A percentile compares a stretch with the other conserved stretches of the same genome.
phyloP scores from a whole-genome alignment of 2,888 invertebrate genomes.

The Thereva nobilitata region DNA sequence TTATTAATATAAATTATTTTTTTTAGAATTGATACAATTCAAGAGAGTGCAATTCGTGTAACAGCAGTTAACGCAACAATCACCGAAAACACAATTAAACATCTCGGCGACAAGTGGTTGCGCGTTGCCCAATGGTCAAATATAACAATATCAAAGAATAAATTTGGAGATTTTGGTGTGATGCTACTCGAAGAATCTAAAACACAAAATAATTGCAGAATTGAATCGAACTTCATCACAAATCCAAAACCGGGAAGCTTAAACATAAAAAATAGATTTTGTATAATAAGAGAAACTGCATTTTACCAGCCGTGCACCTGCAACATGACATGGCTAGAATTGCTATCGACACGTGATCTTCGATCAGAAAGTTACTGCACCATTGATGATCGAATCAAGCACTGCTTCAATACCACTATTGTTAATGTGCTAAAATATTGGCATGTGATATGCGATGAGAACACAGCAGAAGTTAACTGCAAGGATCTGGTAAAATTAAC shows the following conservation, averaged over 20 bases:
- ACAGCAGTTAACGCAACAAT: constrained; percentile 51
- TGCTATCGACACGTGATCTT: constrained; percentile 51
- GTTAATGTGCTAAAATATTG: constrained; percentile 52
- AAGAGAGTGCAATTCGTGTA: constrained; percentile 52
- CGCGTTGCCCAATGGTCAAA: constrained; percentile 50
- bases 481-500: constrained; percentile 48
- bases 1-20: not conserved
- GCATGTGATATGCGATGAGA: constrained; percentile 52
- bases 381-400: constrained; percentile 46
- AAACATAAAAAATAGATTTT: constrained; percentile 51
- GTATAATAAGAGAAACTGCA: constrained; percentile 50
- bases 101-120: constrained; percentile 52
- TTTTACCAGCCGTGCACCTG: constrained; percentile 53
- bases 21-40: constrained; percentile 52
- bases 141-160: constrained; percentile 51
- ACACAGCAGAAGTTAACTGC: constrained; percentile 50
- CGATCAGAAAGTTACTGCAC: constrained; percentile 53
- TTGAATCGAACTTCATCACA: constrained; percentile 52
- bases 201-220: constrained; percentile 49
- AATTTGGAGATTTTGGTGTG: constrained; percentile 50
- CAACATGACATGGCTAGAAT: constrained; percentile 49
- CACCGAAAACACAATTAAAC: constrained; percentile 50
- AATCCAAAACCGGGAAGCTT: constrained; percentile 50
- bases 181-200: constrained; percentile 48
- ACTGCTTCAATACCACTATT: constrained; percentile 52